These are phyloP conservation scores for Leptinotarsa tumamoca DNA, from an alignment of 2,888 invertebrate genomes.

Conservation along the genomic window DNA sequence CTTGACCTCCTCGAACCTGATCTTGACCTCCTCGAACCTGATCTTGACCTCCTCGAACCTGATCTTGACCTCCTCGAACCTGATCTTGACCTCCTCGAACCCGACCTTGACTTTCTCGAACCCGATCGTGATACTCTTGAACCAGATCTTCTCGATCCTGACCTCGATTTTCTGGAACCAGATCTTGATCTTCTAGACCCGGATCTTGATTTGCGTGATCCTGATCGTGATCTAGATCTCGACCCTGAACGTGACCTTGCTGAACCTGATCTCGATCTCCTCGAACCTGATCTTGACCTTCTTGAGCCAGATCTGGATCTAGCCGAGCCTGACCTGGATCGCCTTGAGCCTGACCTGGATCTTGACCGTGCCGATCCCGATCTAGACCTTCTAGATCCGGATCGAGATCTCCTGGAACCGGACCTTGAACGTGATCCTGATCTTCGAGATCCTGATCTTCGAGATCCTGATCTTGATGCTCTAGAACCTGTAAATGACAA, in stretches of 20 bases:
- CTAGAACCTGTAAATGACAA: conserved; percentile 58
- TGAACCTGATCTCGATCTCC: conserved; percentile 58
- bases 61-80: conserved; percentile 55
- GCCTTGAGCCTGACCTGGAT: conserved; percentile 53
- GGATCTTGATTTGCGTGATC: conserved; percentile 55
- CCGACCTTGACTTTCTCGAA: conserved; percentile 42
- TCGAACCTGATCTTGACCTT: conserved; percentile 52
- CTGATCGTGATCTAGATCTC: conserved; percentile 58
- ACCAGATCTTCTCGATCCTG: conserved; percentile 43
- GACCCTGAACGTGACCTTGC: conserved; percentile 52
- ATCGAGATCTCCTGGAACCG: conserved; percentile 38
- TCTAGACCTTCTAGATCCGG: conserved; percentile 49
- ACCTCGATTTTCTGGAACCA: conserved; percentile 45
- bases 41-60: conserved; percentile 51
- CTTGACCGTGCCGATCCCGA: conserved; percentile 57
- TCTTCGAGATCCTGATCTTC: conserved; percentile 45
- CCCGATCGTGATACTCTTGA: conserved; percentile 55
- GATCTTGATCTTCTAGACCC: conserved; percentile 58
- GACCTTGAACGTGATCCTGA: conserved; percentile 43
- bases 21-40: conserved; percentile 50
- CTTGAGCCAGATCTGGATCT: conserved; percentile 52
- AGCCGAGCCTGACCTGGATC: conserved; percentile 57
- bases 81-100: conserved; percentile 44
- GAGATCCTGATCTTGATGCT: conserved; percentile 51
- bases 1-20: conserved; percentile 56